Conservation (phyloP, 2,888 invertebrate species). For the Sussaba pulchella region DNA sequence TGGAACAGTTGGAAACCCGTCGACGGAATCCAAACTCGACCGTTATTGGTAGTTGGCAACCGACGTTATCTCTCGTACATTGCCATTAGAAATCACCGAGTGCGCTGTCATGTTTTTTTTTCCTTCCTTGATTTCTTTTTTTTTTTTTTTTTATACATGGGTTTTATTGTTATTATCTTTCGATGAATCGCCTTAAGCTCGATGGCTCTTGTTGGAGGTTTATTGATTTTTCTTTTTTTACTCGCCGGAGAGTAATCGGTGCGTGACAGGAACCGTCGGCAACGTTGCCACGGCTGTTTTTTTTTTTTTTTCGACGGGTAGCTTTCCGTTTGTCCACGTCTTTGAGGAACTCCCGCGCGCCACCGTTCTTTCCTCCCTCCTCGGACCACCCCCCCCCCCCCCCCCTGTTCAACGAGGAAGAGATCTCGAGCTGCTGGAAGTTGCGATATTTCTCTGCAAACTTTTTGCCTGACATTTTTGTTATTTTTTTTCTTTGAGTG, state of each 20-base stretch:
- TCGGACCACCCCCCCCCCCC: no score
- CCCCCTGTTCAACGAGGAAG: background rate
- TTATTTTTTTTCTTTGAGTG: no score
- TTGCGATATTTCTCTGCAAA: background rate
- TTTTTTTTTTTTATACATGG: no score
- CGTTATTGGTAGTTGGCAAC: slow-evolving; percentile 5
- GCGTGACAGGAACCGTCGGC: slow-evolving; percentile 2
- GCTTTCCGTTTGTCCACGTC: slow-evolving; percentile 20
- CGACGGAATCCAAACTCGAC: background rate
- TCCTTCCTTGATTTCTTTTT: no score
- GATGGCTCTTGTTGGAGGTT: slow-evolving; percentile 21
- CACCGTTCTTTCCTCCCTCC: background rate
- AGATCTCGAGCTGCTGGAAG: slow-evolving; percentile 9
- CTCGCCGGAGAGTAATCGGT: slow-evolving; percentile 16
- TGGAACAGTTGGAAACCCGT: background rate
- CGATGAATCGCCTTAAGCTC: no score
- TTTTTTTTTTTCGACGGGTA: no score
- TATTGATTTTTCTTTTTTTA: slow-evolving; percentile 53
- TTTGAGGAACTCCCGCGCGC: slow-evolving; percentile 31
- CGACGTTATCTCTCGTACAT: slow-evolving; percentile 2
- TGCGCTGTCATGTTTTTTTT: background rate
- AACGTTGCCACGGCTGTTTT: background rate
- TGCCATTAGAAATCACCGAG: slow-evolving; percentile 8
- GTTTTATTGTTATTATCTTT: no score
- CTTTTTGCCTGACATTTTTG: background rate